Conservation (phyloP, 2,113 vertebrate genomes). For the Lophura nycthemera region DNA sequence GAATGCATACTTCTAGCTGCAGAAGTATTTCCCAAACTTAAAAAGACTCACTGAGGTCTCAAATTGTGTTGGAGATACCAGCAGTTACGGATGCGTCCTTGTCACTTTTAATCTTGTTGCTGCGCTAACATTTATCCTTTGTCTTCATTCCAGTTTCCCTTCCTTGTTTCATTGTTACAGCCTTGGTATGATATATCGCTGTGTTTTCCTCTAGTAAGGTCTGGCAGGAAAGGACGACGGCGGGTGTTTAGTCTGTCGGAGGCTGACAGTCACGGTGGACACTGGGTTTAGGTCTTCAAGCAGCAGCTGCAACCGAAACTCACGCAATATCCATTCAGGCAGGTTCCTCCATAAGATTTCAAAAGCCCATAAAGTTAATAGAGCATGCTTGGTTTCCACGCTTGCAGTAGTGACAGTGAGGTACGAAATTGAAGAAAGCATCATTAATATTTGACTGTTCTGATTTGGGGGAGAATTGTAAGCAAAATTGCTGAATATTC, state of each 20-base stretch:
- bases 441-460: not conserved
- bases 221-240: slow-evolving; percentile 88
- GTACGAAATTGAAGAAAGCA: slow-evolving; percentile 12
- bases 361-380: slow-evolving; percentile 7
- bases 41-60: not conserved
- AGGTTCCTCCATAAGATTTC: slow-evolving; percentile 78
- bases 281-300: slow-evolving; percentile 89
- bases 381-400: not conserved
- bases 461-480: not conserved
- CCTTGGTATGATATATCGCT: slow-evolving; percentile 83
- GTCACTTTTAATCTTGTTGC: slow-evolving; percentile 48
- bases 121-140: slow-evolving; percentile 70
- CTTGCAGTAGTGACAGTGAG: slow-evolving; percentile 3
- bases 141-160: slow-evolving; percentile 71
- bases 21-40: not conserved
- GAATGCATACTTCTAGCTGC: not conserved
- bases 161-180: slow-evolving; percentile 71
- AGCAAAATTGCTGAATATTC: no score
- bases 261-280: slow-evolving; percentile 88
- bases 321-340: slow-evolving; percentile 79
- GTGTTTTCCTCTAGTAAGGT: slow-evolving; percentile 91
- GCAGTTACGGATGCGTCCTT: slow-evolving; percentile 37
- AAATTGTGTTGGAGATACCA: not conserved
- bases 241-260: slow-evolving; percentile 90
- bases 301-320: slow-evolving; percentile 78